Evolutionary conservation across 2,888 invertebrate genomes (phyloP).

Genomic region (Eristalis pertinax): DNA sequence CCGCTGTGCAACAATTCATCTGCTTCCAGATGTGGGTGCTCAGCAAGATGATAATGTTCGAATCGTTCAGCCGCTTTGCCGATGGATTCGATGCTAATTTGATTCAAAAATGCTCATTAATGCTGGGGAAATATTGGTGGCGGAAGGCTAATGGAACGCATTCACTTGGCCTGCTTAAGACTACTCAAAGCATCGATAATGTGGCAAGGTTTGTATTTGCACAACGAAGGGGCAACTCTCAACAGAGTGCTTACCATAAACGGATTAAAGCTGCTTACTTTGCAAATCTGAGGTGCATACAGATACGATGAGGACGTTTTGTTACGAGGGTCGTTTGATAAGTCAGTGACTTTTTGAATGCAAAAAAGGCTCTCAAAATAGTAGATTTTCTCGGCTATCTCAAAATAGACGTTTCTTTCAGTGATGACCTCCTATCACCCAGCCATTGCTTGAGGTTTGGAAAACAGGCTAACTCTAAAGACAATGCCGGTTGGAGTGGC

Average conservation of each 20-base stretch:
- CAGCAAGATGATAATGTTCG: not conserved
- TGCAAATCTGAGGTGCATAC: no score
- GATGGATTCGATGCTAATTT: not conserved
- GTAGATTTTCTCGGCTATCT: no score
- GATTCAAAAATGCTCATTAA: not conserved
- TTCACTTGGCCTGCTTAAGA: not conserved
- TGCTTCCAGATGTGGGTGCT: not conserved
- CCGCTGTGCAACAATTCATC: no score
- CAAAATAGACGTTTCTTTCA: no score
- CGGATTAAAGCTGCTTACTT: not conserved
- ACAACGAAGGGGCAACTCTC: not conserved
- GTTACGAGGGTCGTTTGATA: no score
- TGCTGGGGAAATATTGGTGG: not conserved
- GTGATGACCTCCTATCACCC: no score
- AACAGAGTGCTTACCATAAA: not conserved
- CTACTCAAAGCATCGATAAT: not conserved
- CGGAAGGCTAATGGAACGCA: not conserved
- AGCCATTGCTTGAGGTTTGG: no score
- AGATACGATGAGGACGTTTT: no score
- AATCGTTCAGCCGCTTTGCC: not conserved
- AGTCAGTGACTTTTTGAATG: no score
- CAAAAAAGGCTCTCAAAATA: no score
- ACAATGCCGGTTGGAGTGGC: no score
- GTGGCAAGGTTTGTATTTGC: not conserved
- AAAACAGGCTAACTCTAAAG: no score